phyloP scores from a whole-genome alignment of 1,140 invertebrate genomes.

The Nilaparvata lugens region DNA sequence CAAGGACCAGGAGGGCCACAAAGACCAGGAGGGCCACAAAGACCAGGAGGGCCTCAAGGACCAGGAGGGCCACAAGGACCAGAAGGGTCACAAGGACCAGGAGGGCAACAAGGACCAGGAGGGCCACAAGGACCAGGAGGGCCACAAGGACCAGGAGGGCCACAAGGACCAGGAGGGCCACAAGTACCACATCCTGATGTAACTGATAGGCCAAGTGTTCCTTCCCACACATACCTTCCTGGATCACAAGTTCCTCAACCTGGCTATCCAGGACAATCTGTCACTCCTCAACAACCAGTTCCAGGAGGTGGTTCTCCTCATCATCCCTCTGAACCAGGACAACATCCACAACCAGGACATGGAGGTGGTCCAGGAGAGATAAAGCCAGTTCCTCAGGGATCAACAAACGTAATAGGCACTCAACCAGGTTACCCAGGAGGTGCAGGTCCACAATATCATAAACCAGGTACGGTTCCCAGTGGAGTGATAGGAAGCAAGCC shows the following conservation, averaged over 20 bases:
- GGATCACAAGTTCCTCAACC: constrained; percentile 10
- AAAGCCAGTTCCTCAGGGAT: constrained; percentile 9
- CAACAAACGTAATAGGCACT: constrained; percentile 21
- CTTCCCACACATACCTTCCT: too few relatives aligned
- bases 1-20: background rate
- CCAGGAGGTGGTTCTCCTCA: constrained; percentile 17
- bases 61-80: background rate
- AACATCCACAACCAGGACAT: constrained; percentile 24
- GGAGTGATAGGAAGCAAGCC: constrained; percentile 29
- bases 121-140: too few relatives aligned
- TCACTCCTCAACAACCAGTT: constrained; percentile 24
- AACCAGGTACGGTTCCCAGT: constrained; percentile 23
- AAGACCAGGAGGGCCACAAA: background rate
- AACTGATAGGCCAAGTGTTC: too few relatives aligned
- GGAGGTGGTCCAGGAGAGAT: constrained; percentile 10
- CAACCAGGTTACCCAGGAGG: constrained; percentile 24
- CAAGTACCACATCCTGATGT: too few relatives aligned
- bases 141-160: too few relatives aligned
- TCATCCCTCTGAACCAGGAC: constrained; percentile 27
- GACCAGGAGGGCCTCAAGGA: background rate
- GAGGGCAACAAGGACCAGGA: too few relatives aligned
- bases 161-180: too few relatives aligned
- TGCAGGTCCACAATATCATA: constrained; percentile 22
- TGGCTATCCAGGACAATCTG: constrained; percentile 23
- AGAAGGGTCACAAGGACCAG: background rate